Evolutionary conservation across 2,797 vertebrate genomes (phyloP).

Genomic region (Xerus rutilus): DNA sequence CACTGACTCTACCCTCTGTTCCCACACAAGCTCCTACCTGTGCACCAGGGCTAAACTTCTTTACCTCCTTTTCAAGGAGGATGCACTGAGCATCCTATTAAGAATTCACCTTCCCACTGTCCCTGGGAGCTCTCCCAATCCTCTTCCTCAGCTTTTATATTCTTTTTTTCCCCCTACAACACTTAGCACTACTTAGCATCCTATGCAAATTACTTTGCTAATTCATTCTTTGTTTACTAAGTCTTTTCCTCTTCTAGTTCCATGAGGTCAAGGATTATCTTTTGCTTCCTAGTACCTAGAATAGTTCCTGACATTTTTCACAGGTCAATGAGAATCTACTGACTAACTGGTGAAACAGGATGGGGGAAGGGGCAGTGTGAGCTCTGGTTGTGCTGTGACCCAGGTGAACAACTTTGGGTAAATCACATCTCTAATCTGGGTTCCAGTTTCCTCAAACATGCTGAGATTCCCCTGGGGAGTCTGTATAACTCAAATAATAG

Average conservation of each 20-base stretch:
- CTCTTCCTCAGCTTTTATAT: neutral
- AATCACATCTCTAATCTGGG: neutral
- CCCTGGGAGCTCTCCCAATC: neutral
- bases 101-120: neutral
- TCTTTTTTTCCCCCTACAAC: neutral
- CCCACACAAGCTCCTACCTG: neutral
- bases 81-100: neutral
- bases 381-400: neutral
- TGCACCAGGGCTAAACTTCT: neutral
- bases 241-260: constrained; percentile 6
- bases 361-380: neutral
- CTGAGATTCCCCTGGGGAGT: neutral
- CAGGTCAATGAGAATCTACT: neutral
- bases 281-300: neutral
- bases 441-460: neutral
- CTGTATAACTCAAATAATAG: neutral
- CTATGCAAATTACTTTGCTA: neutral
- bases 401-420: neutral
- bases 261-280: neutral
- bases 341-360: neutral
- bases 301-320: neutral
- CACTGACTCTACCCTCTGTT: neutral
- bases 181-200: neutral
- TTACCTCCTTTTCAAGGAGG: neutral
- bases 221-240: neutral